Evolutionary conservation across 2,888 invertebrate species (phyloP).

Genomic region (Orthonychiurus folsomi): DNA sequence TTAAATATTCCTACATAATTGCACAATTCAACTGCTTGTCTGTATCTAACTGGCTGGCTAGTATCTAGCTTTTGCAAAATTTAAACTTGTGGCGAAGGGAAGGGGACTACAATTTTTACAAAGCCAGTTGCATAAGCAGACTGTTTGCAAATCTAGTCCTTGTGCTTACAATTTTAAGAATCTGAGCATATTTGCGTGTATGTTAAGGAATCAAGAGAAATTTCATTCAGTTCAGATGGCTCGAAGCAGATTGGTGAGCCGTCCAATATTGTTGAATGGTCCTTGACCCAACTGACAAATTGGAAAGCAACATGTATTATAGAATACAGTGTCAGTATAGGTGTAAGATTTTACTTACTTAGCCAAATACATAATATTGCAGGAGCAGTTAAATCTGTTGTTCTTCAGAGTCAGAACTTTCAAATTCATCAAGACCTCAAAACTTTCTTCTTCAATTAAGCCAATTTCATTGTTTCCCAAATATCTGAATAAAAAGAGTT

Average conservation of each 20-base stretch:
- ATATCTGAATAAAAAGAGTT: too few species aligned
- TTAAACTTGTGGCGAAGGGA: too few species aligned
- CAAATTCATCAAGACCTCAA: neutral
- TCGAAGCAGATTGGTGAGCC: neutral
- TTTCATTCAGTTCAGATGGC: neutral
- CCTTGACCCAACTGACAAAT: neutral
- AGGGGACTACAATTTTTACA: too few species aligned
- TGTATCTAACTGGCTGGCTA: too few species aligned
- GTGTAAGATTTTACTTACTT: neutral
- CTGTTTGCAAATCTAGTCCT: too few species aligned
- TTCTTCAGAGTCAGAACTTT: neutral
- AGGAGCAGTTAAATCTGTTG: neutral
- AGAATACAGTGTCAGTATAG: neutral
- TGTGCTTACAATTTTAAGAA: too few species aligned
- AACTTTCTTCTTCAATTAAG: neutral
- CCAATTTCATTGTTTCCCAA: neutral
- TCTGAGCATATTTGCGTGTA: neutral
- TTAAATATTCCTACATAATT: too few species aligned
- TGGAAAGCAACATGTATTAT: neutral
- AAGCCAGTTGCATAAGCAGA: too few species aligned
- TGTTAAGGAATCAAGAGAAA: neutral
- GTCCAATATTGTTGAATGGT: neutral
- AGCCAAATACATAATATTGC: neutral
- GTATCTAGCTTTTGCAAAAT: too few species aligned
- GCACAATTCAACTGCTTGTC: too few species aligned